Conservation (phyloP, 1,140 invertebrate species). For the Solen grandis region DNA sequence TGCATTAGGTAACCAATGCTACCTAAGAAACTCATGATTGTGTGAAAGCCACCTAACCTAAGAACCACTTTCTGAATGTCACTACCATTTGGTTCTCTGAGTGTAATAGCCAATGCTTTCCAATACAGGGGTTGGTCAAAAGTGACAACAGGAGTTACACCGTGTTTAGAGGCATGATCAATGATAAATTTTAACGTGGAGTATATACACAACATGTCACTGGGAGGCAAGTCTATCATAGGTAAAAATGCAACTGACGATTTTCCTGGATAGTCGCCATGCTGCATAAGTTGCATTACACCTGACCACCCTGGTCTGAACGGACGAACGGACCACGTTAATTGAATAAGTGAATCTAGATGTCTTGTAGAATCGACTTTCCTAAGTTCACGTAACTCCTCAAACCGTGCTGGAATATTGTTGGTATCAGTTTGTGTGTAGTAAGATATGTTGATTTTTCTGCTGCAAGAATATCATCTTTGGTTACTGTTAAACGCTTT, state of each 20-base stretch:
- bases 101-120: conserved; percentile 62
- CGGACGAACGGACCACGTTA: conserved; percentile 21
- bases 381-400: neutral
- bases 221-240: conserved; percentile 71
- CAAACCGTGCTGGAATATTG: neutral
- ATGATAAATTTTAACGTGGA: conserved; percentile 68
- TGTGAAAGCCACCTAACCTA: conserved; percentile 64
- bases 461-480: conserved; percentile 16
- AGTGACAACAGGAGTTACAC: conserved; percentile 61
- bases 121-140: conserved; percentile 71
- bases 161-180: conserved; percentile 46
- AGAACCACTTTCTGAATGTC: conserved; percentile 52
- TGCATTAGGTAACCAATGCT: conserved; percentile 57
- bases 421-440: conserved; percentile 8
- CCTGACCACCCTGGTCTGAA: conserved; percentile 36
- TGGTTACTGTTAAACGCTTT: conserved; percentile 46
- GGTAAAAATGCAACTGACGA: conserved; percentile 60
- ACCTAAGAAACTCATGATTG: conserved; percentile 64
- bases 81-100: conserved; percentile 42
- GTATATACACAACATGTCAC: conserved; percentile 67
- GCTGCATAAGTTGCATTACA: conserved; percentile 20
- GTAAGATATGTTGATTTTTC: conserved; percentile 39
- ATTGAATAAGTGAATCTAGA: neutral
- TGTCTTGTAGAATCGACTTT: neutral
- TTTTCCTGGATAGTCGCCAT: conserved; percentile 51